phyloP scores from a whole-genome alignment of 1,140 invertebrate species.

The Nymphalis io region DNA sequence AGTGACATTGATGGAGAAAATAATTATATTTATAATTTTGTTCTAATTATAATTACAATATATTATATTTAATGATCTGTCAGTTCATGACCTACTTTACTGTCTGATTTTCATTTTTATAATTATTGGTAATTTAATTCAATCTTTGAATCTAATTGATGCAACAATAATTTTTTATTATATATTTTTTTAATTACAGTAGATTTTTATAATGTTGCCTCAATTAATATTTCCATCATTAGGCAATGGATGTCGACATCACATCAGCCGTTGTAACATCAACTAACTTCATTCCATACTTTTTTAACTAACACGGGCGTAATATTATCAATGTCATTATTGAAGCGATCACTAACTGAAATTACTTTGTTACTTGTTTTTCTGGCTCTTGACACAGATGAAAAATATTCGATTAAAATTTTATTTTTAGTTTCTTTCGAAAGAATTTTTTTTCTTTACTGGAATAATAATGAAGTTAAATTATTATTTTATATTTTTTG shows the following conservation, averaged over 20 bases:
- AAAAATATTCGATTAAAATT: slow-evolving; percentile 19
- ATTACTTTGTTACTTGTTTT: slow-evolving; percentile 70
- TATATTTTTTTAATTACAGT: slow-evolving; percentile 27
- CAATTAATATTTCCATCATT: slow-evolving; percentile 46
- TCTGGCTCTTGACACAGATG: slow-evolving; percentile 49
- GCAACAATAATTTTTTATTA: slow-evolving; percentile 44
- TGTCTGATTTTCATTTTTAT: slow-evolving; percentile 48
- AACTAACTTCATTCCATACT: slow-evolving; percentile 54
- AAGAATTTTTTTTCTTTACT: no score
- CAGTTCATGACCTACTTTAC: slow-evolving; percentile 46
- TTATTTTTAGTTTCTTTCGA: neutral
- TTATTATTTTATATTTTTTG: slow-evolving; percentile 1
- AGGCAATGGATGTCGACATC: slow-evolving; percentile 50
- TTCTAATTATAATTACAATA: neutral
- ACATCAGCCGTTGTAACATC: slow-evolving; percentile 42
- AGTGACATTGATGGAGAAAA: neutral
- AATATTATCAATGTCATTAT: slow-evolving; percentile 40
- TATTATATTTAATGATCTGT: neutral
- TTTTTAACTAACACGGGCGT: slow-evolving; percentile 63
- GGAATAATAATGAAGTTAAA: no score
- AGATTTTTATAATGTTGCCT: slow-evolving; percentile 43
- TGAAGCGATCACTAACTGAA: slow-evolving; percentile 62
- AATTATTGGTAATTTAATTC: slow-evolving; percentile 47
- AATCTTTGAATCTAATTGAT: slow-evolving; percentile 47
- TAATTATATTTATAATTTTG: neutral